These are phyloP conservation scores for Hylaeus anthracinus DNA, from an alignment of 1,140 invertebrate genomes.

Conservation along the genomic window DNA sequence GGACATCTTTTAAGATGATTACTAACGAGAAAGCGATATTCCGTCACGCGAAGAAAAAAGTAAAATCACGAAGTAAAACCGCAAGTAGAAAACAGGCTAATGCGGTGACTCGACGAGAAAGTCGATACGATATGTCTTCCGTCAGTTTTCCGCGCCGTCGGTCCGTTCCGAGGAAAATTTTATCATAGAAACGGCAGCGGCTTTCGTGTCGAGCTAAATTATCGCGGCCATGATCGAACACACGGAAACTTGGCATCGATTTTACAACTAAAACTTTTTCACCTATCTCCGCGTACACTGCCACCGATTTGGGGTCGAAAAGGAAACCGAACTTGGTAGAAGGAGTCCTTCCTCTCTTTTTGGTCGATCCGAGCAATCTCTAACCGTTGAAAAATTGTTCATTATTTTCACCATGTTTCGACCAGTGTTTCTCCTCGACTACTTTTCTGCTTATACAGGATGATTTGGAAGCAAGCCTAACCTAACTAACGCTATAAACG, in stretches of 20 bases:
- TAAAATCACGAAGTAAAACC: constrained; percentile 29
- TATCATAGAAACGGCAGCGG: constrained; percentile 35
- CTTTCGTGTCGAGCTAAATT: constrained; percentile 26
- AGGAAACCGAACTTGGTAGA: no score
- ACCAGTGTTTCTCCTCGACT: no score
- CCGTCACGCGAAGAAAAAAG: background rate
- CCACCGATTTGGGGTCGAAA: no score
- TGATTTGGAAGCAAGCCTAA: no score
- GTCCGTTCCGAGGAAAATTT: constrained; percentile 39
- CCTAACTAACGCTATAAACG: no score
- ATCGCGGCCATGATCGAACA: constrained; percentile 17
- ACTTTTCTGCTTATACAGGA: no score
- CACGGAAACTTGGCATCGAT: constrained; percentile 6
- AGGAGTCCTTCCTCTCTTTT: no score
- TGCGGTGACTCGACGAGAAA: constrained; percentile 44
- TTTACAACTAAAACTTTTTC: background rate
- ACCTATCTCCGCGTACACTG: no score
- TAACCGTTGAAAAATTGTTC: no score
- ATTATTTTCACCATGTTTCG: no score
- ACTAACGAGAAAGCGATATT: constrained; percentile 45
- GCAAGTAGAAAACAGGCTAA: constrained; percentile 46
- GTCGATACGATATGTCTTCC: constrained; percentile 43
- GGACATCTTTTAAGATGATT: constrained; percentile 29
- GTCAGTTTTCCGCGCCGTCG: constrained; percentile 47
- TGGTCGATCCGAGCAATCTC: no score